These are phyloP conservation scores for Acromyrmex echinatior DNA, from an alignment of 1,140 invertebrate species.

Conservation along the genomic window DNA sequence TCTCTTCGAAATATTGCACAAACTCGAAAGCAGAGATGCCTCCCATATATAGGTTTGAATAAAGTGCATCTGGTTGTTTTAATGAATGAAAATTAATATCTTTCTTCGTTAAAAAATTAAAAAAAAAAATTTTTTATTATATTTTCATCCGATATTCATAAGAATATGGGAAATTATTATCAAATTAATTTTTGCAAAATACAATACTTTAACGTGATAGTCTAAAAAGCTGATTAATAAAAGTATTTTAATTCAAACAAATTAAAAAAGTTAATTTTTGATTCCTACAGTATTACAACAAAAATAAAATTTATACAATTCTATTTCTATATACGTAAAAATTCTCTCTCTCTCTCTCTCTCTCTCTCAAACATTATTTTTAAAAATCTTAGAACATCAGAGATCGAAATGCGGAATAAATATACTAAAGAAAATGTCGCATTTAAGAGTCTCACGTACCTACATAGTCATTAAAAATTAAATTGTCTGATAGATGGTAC, in stretches of 20 bases:
- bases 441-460: neutral
- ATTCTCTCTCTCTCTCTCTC: neutral
- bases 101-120: neutral
- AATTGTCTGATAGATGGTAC: constrained; percentile 9
- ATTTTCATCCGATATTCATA: neutral
- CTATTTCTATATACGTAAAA: neutral
- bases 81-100: constrained; percentile 17
- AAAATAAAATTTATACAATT: neutral
- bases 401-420: neutral
- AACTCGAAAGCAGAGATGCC: constrained; percentile 29
- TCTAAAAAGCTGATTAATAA: neutral
- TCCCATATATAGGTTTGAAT: constrained; percentile 4
- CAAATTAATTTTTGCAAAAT: neutral
- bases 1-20: constrained; percentile 54
- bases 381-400: neutral
- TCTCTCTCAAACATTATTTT: neutral
- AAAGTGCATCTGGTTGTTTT: neutral
- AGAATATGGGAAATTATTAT: neutral
- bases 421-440: neutral
- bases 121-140: constrained; percentile 5
- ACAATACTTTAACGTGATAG: neutral
- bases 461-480: constrained; percentile 40
- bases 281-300: neutral
- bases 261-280: neutral
- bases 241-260: constrained; percentile 5